Conservation (phyloP, 2,797 vertebrate genomes). For the Eurystomus glaucurus region DNA sequence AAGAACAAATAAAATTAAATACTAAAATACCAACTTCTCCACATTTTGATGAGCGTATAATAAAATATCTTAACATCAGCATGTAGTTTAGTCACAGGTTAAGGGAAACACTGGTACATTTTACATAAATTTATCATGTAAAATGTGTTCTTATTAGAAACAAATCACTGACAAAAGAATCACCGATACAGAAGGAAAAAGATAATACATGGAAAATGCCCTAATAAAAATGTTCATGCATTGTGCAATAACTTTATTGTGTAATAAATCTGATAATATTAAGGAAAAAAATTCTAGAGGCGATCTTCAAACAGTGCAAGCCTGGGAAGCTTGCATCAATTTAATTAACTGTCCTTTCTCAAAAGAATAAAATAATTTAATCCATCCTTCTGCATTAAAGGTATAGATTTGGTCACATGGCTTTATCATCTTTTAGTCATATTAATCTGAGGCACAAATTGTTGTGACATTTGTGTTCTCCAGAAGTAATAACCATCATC, state of each 20-base stretch:
- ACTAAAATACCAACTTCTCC: not conserved
- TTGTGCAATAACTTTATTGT: not conserved
- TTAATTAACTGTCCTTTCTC: constrained; percentile 49
- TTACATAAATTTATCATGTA: not conserved
- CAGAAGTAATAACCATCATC: not conserved
- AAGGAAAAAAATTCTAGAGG: not conserved
- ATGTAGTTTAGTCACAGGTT: constrained; percentile 11
- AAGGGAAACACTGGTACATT: not conserved
- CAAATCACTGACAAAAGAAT: constrained; percentile 21
- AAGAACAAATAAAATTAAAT: not conserved
- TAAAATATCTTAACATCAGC: not conserved
- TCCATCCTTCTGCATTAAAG: not conserved
- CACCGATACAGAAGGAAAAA: not conserved
- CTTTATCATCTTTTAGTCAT: not conserved
- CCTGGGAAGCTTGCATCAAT: not conserved
- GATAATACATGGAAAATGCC: not conserved
- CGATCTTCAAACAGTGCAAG: constrained; percentile 1
- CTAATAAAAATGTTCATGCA: not conserved
- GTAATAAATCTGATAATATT: constrained; percentile 1
- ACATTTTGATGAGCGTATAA: not conserved
- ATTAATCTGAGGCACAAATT: not conserved
- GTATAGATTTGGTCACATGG: not conserved
- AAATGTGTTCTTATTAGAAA: constrained; percentile 19
- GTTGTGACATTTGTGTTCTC: not conserved
- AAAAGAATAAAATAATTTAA: constrained; percentile 11